A percentile compares a stretch with the other conserved stretches of the same genome.
Conservation (phyloP, 1,140 invertebrate species). For the Aleiodes sp. region DNA sequence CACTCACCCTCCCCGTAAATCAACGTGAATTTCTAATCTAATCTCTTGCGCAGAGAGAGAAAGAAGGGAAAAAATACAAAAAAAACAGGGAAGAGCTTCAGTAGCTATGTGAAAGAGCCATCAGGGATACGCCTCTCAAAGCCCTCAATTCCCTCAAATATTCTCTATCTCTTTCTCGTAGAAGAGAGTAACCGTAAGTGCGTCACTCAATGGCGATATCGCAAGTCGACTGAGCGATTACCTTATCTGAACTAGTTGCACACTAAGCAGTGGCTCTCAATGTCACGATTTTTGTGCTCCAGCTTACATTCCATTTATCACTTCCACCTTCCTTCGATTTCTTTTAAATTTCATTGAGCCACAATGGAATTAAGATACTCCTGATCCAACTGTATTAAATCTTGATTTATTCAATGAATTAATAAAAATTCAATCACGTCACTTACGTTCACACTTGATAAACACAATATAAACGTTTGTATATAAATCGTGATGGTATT, state of each 20-base stretch:
- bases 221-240: slow-evolving; percentile 53
- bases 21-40: slow-evolving; percentile 9
- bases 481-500: slow-evolving; percentile 12
- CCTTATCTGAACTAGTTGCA: slow-evolving; percentile 64
- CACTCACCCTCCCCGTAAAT: slow-evolving; percentile 11
- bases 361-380: no score
- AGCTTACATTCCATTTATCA: no score
- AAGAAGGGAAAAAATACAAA: background rate
- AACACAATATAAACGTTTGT: background rate
- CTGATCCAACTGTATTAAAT: no score
- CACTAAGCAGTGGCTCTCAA: slow-evolving; percentile 53
- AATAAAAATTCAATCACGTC: background rate
- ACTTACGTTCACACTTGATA: background rate
- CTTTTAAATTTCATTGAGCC: no score
- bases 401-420: no score
- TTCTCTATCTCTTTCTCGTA: background rate
- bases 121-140: slow-evolving; percentile 1
- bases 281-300: slow-evolving; percentile 7
- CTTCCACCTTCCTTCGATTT: no score
- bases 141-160: background rate
- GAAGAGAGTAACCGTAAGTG: slow-evolving; percentile 38
- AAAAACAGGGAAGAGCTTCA: background rate
- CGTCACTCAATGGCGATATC: slow-evolving; percentile 55
- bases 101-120: background rate
- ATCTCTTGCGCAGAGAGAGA: slow-evolving; percentile 4